Evolutionary conservation across 2,797 vertebrate genomes (phyloP).

Genomic region (Sciurus carolinensis): DNA sequence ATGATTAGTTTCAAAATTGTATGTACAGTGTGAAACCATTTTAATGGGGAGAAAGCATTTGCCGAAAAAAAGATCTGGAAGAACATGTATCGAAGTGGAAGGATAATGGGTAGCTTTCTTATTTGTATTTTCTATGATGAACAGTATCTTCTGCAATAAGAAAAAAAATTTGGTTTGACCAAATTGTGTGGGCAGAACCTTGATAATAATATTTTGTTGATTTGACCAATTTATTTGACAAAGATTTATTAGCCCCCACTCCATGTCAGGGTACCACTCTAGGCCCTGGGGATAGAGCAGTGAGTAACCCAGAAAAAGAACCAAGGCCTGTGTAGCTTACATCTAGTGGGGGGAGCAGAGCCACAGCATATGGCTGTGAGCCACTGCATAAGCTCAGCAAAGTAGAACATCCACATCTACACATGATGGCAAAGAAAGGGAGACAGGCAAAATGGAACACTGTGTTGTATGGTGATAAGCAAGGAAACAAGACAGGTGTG

Average conservation of each 20-base stretch:
- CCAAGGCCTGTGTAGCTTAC: neutral
- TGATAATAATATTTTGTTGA: constrained; percentile 34
- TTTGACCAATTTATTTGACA: neutral
- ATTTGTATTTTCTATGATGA: constrained; percentile 54
- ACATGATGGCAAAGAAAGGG: neutral
- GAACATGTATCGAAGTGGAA: neutral
- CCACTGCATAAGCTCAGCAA: neutral
- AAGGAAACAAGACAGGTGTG: neutral
- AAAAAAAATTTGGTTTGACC: constrained; percentile 24
- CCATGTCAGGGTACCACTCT: neutral
- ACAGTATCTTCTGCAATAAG: constrained; percentile 21
- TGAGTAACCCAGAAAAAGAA: constrained; percentile 29
- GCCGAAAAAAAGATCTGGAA: neutral
- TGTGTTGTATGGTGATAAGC: neutral
- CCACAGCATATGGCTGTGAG: neutral
- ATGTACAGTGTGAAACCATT: neutral
- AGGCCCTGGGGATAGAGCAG: neutral
- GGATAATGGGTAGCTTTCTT: neutral
- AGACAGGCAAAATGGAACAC: neutral
- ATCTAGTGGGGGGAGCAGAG: neutral
- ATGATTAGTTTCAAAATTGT: neutral
- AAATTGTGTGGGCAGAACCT: constrained; percentile 34
- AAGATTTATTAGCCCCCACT: neutral
- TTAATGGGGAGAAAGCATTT: constrained; percentile 6
- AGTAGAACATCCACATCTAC: neutral